Evolutionary conservation across 1,140 invertebrate genomes (phyloP).

Genomic region (Diorhabda carinulata): DNA sequence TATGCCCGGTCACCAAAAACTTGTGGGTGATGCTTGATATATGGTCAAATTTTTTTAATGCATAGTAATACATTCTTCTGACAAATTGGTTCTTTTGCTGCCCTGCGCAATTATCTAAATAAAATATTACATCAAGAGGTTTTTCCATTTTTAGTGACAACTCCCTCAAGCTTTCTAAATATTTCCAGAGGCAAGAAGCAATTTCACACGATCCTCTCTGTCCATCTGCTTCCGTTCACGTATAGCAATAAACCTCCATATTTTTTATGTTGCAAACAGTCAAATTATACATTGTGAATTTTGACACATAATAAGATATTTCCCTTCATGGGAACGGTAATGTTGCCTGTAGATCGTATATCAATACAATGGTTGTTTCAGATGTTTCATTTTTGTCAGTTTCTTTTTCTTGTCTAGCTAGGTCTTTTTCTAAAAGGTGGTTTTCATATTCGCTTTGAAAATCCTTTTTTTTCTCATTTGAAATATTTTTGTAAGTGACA

Average conservation of each 20-base stretch:
- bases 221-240: conserved; percentile 49
- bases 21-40: conserved; percentile 39
- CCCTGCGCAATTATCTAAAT: conserved; percentile 44
- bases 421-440: conserved; percentile 32
- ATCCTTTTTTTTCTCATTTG: conserved; percentile 27
- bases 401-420: conserved; percentile 24
- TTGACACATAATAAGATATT: conserved; percentile 37
- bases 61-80: conserved; percentile 38
- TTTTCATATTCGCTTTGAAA: conserved; percentile 16
- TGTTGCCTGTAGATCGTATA: conserved; percentile 36
- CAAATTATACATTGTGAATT: conserved; percentile 39
- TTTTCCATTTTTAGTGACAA: conserved; percentile 18
- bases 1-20: conserved; percentile 42
- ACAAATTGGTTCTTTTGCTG: conserved; percentile 48
- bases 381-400: conserved; percentile 31
- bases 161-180: conserved; percentile 40
- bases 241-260: conserved; percentile 37
- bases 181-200: conserved; percentile 42
- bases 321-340: conserved; percentile 35
- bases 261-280: conserved; percentile 40
- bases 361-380: conserved; percentile 26
- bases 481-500: conserved; percentile 26
- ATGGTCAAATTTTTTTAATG: conserved; percentile 27
- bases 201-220: conserved; percentile 48
- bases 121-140: conserved; percentile 34